A percentile compares a stretch with the other conserved stretches of the same genome.
Conservation (phyloP, 2,888 invertebrate genomes). For the Spodoptera littoralis region DNA sequence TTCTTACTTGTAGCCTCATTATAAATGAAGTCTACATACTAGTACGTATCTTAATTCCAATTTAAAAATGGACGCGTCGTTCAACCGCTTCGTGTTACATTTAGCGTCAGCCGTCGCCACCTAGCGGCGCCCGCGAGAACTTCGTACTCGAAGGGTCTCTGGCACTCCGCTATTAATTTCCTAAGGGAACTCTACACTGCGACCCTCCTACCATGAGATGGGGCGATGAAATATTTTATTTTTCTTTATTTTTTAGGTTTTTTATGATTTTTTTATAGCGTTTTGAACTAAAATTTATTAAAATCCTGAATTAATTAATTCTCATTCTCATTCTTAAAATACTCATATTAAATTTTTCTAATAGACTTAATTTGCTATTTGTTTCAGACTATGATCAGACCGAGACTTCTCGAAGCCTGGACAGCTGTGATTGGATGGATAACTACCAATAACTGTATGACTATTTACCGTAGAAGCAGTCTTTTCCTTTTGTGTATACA, state of each 20-base stretch:
- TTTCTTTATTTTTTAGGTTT: constrained; percentile 22
- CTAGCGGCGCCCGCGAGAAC: constrained; percentile 72
- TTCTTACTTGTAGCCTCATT: no score
- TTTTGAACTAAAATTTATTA: no score
- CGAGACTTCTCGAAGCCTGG: no score
- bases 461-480: no score
- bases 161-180: constrained; percentile 84
- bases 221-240: constrained; percentile 36
- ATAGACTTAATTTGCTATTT: no score
- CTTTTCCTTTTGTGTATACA: no score
- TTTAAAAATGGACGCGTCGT: constrained; percentile 38
- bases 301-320: no score
- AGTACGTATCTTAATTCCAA: constrained; percentile 18
- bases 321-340: no score
- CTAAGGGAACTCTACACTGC: constrained; percentile 84
- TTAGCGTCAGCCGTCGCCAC: constrained; percentile 66
- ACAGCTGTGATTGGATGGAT: no score
- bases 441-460: no score
- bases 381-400: no score
- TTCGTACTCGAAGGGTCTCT: constrained; percentile 72
- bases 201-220: constrained; percentile 75
- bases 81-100: constrained; percentile 26
- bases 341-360: no score
- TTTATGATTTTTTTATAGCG: background rate
- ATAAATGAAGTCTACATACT: background rate